Evolutionary conservation across 2,888 invertebrate species (phyloP).

Genomic region (Coelopa pilipes): DNA sequence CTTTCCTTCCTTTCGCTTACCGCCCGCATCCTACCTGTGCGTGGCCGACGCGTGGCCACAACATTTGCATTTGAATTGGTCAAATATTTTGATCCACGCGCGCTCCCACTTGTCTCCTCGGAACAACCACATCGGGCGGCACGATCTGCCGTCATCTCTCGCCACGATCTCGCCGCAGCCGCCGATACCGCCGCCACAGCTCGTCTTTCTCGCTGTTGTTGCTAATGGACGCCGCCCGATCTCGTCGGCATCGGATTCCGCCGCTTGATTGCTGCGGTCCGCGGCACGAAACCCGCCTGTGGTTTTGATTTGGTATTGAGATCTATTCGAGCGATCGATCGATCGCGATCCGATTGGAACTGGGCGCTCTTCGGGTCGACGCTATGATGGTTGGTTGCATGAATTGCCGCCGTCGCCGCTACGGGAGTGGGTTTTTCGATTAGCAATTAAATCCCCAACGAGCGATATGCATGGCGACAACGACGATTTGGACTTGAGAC

Average conservation of each 20-base stretch:
- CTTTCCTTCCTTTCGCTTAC: background rate
- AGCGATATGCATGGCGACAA: conserved; percentile 12
- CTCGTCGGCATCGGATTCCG: too few relatives aligned
- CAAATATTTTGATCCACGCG: conserved; percentile 25
- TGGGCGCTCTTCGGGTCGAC: too few relatives aligned
- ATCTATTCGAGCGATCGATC: conserved; percentile 8
- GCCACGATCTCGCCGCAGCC: background rate
- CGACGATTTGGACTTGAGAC: conserved; percentile 5
- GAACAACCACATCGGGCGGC: conserved; percentile 4
- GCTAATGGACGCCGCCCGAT: background rate
- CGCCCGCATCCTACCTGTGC: conserved; percentile 1
- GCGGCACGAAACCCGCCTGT: background rate
- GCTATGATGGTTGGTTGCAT: background rate
- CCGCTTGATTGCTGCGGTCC: background rate
- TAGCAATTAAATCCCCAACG: too few relatives aligned
- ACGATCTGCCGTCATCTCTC: background rate
- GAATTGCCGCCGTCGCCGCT: background rate
- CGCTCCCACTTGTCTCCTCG: background rate
- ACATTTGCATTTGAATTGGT: conserved; percentile 12
- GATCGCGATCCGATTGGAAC: too few relatives aligned
- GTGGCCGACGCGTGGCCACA: conserved; percentile 6
- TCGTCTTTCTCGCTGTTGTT: background rate
- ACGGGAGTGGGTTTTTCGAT: background rate
- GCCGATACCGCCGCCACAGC: background rate
- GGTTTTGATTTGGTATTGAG: conserved; percentile 23